phyloP scores from a whole-genome alignment of 2,797 vertebrate genomes.

The Notolepis coatsorum region DNA sequence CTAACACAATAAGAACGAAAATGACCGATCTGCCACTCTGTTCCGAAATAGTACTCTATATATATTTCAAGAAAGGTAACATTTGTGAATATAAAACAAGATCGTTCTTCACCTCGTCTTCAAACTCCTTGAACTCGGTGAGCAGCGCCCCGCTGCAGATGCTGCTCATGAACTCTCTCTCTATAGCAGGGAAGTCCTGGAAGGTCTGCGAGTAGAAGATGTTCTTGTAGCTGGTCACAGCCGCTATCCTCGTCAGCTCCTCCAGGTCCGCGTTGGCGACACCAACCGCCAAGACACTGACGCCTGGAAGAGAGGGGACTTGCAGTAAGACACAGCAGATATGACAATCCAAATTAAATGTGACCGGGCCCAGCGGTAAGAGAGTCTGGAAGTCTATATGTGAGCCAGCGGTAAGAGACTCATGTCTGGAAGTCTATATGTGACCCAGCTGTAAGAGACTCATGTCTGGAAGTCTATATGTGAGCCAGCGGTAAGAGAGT shows the following conservation, averaged over 20 bases:
- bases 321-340: not conserved
- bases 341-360: not conserved
- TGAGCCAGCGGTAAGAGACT: too few relatives aligned
- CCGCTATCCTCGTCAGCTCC: constrained; percentile 84
- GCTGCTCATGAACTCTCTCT: constrained; percentile 84
- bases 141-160: constrained; percentile 81
- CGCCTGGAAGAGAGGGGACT: constrained; percentile 71
- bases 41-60: not conserved
- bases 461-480: too few relatives aligned
- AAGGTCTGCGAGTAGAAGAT: constrained; percentile 88
- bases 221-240: constrained; percentile 82
- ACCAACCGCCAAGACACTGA: constrained; percentile 86
- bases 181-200: constrained; percentile 85
- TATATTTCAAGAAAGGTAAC: not conserved
- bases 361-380: too few relatives aligned
- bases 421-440: too few relatives aligned
- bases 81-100: too few relatives aligned
- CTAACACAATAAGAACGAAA: not conserved
- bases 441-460: too few relatives aligned
- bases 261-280: constrained; percentile 83
- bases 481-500: too few relatives aligned
- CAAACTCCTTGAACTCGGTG: constrained; percentile 65
- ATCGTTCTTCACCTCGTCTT: constrained; percentile 69
- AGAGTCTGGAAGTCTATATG: too few relatives aligned
- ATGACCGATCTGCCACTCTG: not conserved